Evolutionary conservation across 2,888 invertebrate genomes (phyloP).

Genomic region (Phalera bucephala): DNA sequence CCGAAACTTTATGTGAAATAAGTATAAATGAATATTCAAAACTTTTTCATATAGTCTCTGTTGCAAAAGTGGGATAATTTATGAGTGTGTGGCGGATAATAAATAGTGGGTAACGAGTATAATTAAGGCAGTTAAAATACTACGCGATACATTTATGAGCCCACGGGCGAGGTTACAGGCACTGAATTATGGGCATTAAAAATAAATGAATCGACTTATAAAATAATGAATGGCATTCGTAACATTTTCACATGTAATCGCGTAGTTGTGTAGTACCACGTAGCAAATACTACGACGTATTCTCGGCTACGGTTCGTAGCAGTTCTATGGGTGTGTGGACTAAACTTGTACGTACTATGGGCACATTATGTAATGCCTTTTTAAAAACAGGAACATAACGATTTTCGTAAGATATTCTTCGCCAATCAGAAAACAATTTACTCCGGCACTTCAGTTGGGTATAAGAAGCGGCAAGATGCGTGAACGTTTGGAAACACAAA

Average conservation of each 20-base stretch:
- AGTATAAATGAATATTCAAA: too few species aligned
- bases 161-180: neutral
- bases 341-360: neutral
- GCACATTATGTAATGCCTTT: neutral
- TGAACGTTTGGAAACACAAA: neutral
- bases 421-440: conserved; percentile 47
- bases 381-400: conserved; percentile 14
- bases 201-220: neutral
- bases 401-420: conserved; percentile 25
- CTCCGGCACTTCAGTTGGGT: conserved; percentile 10
- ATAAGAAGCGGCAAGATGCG: conserved; percentile 14
- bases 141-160: neutral
- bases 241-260: neutral
- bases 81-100: neutral
- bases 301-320: neutral
- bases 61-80: neutral
- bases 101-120: neutral
- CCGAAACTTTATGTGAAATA: too few species aligned
- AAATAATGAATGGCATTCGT: neutral
- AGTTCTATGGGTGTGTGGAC: too few species aligned
- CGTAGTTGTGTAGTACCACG: neutral
- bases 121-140: neutral
- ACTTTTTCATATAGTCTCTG: too few species aligned
- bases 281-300: neutral
- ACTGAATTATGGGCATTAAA: neutral